These are phyloP conservation scores for Acomys russatus DNA, from an alignment of 2,797 vertebrate species.

Conservation along the genomic window DNA sequence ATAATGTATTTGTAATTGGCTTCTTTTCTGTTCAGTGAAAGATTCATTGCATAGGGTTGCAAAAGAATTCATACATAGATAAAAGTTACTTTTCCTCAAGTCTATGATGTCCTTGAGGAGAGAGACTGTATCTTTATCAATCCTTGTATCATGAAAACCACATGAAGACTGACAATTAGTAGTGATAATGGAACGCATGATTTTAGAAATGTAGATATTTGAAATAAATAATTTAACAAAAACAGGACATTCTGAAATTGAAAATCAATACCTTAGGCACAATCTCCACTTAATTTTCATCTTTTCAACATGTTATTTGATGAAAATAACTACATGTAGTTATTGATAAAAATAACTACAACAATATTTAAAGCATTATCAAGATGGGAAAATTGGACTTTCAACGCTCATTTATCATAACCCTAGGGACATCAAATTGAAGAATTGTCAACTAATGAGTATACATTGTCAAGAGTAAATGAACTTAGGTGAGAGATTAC, in stretches of 20 bases:
- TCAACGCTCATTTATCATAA: background rate
- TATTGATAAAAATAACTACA: background rate
- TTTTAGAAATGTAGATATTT: background rate
- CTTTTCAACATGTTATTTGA: background rate
- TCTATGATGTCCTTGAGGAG: background rate
- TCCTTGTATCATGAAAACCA: background rate
- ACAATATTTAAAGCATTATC: background rate
- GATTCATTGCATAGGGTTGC: constrained; percentile 2
- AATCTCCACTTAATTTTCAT: background rate
- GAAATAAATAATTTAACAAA: background rate
- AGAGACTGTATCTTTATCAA: background rate
- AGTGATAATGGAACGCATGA: background rate
- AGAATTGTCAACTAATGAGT: background rate
- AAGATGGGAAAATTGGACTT: background rate
- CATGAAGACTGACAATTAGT: background rate
- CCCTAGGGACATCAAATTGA: background rate
- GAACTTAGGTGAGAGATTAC: background rate
- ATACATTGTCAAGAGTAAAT: background rate
- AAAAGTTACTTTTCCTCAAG: background rate
- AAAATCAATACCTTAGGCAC: constrained; percentile 11
- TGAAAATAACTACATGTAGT: background rate
- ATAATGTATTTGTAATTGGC: background rate
- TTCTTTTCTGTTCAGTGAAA: background rate
- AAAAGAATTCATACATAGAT: background rate
- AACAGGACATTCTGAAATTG: background rate